phyloP scores from a whole-genome alignment of 2,888 invertebrate genomes.

The Plagiodera versicolora region DNA sequence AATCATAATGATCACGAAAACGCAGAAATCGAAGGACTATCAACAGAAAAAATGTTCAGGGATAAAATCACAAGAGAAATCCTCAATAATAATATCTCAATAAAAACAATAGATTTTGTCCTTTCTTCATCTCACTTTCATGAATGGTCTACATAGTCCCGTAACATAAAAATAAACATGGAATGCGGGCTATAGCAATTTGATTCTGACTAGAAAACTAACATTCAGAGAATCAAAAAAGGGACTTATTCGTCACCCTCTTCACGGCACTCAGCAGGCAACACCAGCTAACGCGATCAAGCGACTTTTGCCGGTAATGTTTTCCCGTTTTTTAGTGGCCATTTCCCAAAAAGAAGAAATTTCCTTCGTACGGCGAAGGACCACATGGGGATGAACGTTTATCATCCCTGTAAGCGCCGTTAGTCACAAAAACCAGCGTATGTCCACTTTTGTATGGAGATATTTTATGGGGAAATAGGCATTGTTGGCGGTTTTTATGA shows the following conservation, averaged over 20 bases:
- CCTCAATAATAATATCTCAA: no score
- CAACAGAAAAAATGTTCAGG: no score
- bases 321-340: slow-evolving; percentile 53
- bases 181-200: no score
- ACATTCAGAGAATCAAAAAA: slow-evolving; percentile 13
- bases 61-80: no score
- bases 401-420: slow-evolving; percentile 42
- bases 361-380: slow-evolving; percentile 48
- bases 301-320: slow-evolving; percentile 55
- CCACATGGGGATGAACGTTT: slow-evolving; percentile 51
- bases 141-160: no score
- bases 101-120: no score
- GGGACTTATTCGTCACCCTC: slow-evolving; percentile 30
- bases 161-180: no score
- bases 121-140: no score
- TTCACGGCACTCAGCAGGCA: slow-evolving; percentile 43
- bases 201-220: no score
- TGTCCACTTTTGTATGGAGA: slow-evolving; percentile 40
- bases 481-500: slow-evolving; percentile 19
- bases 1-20: no score
- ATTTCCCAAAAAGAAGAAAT: slow-evolving; percentile 48
- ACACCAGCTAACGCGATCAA: slow-evolving; percentile 55
- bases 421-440: slow-evolving; percentile 43
- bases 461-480: slow-evolving; percentile 24
- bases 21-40: no score